phyloP scores from a whole-genome alignment of 2,888 invertebrate species.

The Cataglyphis livida region DNA sequence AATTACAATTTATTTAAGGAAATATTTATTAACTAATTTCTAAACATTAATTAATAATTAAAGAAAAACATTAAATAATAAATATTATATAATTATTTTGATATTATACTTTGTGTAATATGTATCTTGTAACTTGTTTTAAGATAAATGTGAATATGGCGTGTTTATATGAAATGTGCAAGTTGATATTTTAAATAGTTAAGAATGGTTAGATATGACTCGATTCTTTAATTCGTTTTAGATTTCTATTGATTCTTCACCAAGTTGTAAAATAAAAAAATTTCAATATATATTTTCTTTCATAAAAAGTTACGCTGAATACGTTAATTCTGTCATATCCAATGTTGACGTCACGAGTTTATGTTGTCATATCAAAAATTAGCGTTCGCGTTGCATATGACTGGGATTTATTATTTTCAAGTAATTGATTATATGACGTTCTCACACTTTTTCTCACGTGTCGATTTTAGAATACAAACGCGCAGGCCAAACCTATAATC shows the following conservation, averaged over 20 bases:
- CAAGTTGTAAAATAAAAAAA: neutral
- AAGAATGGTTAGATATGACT: neutral
- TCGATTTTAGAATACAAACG: conserved; percentile 23
- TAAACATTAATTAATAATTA: neutral
- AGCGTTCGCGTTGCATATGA: neutral
- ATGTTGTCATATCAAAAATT: neutral
- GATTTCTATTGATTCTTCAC: neutral
- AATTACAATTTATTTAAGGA: neutral
- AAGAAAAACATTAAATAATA: neutral
- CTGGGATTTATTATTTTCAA: neutral
- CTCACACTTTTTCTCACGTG: conserved; percentile 11
- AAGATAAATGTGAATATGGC: neutral
- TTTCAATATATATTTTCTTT: neutral
- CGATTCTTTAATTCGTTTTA: neutral
- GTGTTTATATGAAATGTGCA: neutral
- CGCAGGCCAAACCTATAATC: neutral
- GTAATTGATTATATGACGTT: conserved; percentile 21
- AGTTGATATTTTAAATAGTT: neutral
- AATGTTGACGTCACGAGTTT: neutral
- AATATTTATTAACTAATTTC: neutral
- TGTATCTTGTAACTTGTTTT: neutral
- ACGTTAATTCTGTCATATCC: neutral
- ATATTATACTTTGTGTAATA: neutral
- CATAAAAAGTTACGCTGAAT: neutral
- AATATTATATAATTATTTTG: neutral